Percentiles rank a stretch among this genome's conserved stretches.
Evolutionary conservation across 2,888 invertebrate species (phyloP).

Genomic region (Orthosia gothica): DNA sequence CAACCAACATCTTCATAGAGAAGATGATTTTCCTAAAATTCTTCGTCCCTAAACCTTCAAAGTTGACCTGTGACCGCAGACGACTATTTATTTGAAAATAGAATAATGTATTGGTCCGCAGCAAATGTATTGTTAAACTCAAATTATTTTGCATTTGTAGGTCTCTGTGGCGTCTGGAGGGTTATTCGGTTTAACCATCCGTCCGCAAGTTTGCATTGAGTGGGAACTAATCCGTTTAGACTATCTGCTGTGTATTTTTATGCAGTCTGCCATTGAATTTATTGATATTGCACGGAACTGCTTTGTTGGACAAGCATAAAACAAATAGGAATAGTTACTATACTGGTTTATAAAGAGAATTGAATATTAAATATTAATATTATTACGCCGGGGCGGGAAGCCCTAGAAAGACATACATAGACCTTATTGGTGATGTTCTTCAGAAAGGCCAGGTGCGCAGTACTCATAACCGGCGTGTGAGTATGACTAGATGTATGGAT

Average conservation of each 20-base stretch:
- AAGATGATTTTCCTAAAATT: neutral
- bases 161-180: neutral
- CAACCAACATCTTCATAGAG: too few species aligned
- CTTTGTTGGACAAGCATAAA: neutral
- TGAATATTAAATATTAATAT: too few species aligned
- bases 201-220: neutral
- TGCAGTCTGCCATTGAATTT: neutral
- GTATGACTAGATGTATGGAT: too few species aligned
- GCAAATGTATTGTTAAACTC: neutral
- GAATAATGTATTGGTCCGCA: neutral
- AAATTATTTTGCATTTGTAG: neutral
- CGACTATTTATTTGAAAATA: neutral
- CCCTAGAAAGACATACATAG: too few species aligned
- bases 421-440: too few species aligned
- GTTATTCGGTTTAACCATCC: neutral
- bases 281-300: neutral
- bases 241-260: neutral
- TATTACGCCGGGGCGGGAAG: too few species aligned
- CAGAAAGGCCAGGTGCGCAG: too few species aligned
- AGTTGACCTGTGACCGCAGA: constrained; percentile 1
- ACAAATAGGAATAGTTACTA: neutral
- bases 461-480: too few species aligned
- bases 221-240: neutral
- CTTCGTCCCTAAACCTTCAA: neutral
- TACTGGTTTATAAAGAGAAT: too few species aligned